Conservation (phyloP, 2,797 vertebrate genomes). For the Sebastes wilsoni region DNA sequence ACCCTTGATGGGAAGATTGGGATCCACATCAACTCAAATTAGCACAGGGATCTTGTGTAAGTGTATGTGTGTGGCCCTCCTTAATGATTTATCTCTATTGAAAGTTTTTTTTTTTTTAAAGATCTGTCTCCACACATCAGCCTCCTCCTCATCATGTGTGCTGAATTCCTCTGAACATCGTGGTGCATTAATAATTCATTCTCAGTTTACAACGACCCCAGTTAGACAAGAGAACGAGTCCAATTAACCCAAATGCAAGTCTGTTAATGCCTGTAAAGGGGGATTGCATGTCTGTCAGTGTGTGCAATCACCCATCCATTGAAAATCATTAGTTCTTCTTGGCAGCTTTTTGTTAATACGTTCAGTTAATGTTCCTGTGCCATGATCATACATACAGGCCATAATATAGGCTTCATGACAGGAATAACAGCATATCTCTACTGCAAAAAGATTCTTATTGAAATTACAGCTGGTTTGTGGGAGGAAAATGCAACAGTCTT, state of each 20-base stretch:
- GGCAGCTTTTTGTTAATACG: slow-evolving; percentile 20
- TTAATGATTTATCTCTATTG: slow-evolving; percentile 27
- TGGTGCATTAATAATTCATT: slow-evolving; percentile 44
- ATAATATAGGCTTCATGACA: neutral
- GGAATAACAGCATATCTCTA: neutral
- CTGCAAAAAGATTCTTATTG: neutral
- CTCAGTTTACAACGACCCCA: slow-evolving; percentile 19
- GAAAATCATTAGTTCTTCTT: neutral
- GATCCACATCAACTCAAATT: neutral
- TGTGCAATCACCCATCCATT: slow-evolving; percentile 18
- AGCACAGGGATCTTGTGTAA: neutral
- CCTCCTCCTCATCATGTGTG: neutral
- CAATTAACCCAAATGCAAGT: slow-evolving; percentile 37
- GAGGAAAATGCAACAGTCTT: neutral
- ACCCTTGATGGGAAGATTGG: neutral
- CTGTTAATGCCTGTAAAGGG: slow-evolving; percentile 7
- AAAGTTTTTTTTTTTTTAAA: slow-evolving; percentile 35
- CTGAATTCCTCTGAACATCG: slow-evolving; percentile 31
- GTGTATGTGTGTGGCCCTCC: neutral
- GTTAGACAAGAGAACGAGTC: slow-evolving; percentile 10
- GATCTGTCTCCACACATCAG: slow-evolving; percentile 17
- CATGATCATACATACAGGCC: neutral
- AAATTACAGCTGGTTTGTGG: neutral
- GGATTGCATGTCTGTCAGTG: slow-evolving; percentile 16
- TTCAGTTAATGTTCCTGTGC: neutral